A percentile compares a stretch with the other conserved stretches of the same genome.
phyloP scores from a whole-genome alignment of 2,888 invertebrate genomes.

The Meliscaeva auricollis region DNA sequence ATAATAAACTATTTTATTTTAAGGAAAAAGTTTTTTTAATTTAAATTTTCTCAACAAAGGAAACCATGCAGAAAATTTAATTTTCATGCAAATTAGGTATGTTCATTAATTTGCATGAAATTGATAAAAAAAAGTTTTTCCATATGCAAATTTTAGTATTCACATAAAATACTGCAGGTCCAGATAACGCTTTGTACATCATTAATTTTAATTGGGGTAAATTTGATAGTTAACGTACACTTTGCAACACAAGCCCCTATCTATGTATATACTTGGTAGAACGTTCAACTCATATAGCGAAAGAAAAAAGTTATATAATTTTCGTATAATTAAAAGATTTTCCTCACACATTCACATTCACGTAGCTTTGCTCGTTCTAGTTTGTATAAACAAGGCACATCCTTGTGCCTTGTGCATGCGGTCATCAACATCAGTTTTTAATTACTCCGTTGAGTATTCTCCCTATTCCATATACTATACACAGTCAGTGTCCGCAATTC shows the following conservation, averaged over 20 bases:
- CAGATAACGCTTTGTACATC: neutral
- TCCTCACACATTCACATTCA: conserved; percentile 4
- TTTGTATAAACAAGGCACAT: conserved; percentile 33
- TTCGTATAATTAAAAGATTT: conserved; percentile 4
- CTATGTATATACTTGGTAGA: neutral
- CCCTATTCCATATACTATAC: neutral
- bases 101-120: too few relatives aligned
- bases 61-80: too few relatives aligned
- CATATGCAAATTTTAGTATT: neutral
- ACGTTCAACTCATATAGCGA: conserved; percentile 12
- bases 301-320: conserved; percentile 14
- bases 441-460: conserved; percentile 17
- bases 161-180: neutral
- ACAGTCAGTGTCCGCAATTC: conserved; percentile 4
- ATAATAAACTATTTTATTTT: too few relatives aligned
- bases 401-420: conserved; percentile 1
- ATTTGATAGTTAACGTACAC: conserved; percentile 1
- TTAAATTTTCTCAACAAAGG: too few relatives aligned
- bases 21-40: too few relatives aligned
- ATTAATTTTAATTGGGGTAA: conserved; percentile 30
- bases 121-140: too few relatives aligned
- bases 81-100: too few relatives aligned
- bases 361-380: neutral
- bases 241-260: neutral
- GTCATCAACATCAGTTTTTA: conserved; percentile 42